Base-by-base conservation (phyloP, 2,797 vertebrate species). In the Crypturellus tataupa region DNA sequence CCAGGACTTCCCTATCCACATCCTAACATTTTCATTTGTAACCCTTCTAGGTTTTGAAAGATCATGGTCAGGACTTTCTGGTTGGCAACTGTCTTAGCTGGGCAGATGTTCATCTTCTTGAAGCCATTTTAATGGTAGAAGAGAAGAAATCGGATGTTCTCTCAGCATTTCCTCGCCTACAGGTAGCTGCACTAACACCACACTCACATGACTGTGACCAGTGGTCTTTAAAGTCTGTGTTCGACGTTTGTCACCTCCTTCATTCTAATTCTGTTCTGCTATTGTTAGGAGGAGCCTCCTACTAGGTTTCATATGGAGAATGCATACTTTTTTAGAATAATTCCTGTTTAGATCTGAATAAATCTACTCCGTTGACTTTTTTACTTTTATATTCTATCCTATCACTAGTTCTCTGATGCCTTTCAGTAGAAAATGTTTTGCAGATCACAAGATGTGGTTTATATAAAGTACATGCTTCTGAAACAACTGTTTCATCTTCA, bases 121-220 rank as follows among this genome's bases (percentile, higher is more conserved):
- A 99, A 97, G 97, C 97, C 79, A 98, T 98, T 86, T 96, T 99
- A 96, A 98, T 98, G 98, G 86, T 99, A 78, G 99, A 99, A 96
- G 99, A 99, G 96, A 97, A 97, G 49, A 97, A 98, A 60, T 80
- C 97, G 13, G 97, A 80, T 6, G 97, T 98, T 71, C 98, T 99
- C 3, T 83, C 95, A 6, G 89, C 97, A 2, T 99, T 99, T 90
- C 97, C 97, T 86, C 97, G 96, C 27, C 93, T 98, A 53, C 98
- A 98, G 98, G 98, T 98, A 97, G 82, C 24, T 78, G 68, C 51
- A 67, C 27, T 90, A 73, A 70, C 12, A 77, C 33, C 76, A 65
- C 8, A 13, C 7, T 76, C 17, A 17, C 15, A 31, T 46, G 42
- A 18, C 56, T 82, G 42, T 29, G 51, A 18, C 55, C 68, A 84